A percentile compares a stretch with the other conserved stretches of the same genome.
These are phyloP conservation scores for Polyodon spathula DNA, from an alignment of 2,113 vertebrate species.

Conservation along the genomic window DNA sequence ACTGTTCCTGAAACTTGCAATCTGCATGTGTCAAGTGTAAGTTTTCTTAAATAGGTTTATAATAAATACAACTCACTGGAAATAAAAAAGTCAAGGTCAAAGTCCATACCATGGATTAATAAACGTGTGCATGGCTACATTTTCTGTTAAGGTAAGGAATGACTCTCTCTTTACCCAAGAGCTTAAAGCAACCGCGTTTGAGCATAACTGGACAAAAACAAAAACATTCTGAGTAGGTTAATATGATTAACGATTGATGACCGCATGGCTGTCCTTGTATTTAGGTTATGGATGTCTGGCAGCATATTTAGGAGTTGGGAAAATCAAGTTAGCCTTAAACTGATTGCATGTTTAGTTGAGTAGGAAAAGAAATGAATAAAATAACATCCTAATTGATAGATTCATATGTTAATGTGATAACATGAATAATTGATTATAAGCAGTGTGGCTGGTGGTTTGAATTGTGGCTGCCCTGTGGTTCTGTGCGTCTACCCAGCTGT, in stretches of 20 bases:
- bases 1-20: neutral
- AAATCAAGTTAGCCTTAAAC: conserved; percentile 13
- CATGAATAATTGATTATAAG: conserved; percentile 20
- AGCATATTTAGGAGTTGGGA: conserved; percentile 7
- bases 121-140: too few species aligned
- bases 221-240: neutral
- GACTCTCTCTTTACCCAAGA: too few species aligned
- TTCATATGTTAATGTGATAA: conserved; percentile 20
- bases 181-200: too few species aligned
- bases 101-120: too few species aligned
- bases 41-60: conserved; percentile 5
- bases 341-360: conserved; percentile 17
- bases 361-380: conserved; percentile 20
- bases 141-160: too few species aligned
- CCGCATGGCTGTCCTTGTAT: neutral
- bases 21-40: neutral
- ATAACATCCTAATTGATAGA: conserved; percentile 20
- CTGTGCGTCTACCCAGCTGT: too few species aligned
- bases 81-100: conserved; percentile 1
- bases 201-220: too few species aligned
- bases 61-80: conserved; percentile 1
- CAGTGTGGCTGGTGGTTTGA: neutral
- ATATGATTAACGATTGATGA: conserved; percentile 9
- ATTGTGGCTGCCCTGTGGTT: neutral
- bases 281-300: conserved; percentile 12